Base-by-base conservation (phyloP, 2,113 vertebrate species). In the Oryzias woworae region DNA sequence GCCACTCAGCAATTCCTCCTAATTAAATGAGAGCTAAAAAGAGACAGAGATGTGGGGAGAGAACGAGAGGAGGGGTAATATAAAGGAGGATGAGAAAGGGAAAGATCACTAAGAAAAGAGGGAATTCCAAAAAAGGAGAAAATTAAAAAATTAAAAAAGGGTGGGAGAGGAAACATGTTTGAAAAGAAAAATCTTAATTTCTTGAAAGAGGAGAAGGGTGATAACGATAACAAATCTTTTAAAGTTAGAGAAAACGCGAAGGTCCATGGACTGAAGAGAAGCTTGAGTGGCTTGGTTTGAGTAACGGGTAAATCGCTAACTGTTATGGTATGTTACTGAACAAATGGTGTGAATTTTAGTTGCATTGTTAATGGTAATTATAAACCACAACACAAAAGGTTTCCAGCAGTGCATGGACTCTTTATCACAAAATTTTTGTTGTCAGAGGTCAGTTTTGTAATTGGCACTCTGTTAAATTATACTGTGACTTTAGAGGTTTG, bases 11-110 rank as follows among this genome's bases (percentile, higher is more conserved):
- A 57, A 28, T 48, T 45, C 69, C 10, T 54, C 53, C 60, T 79
- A 81, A 84, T 82, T 69, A 77, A 80, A 81, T 63, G 73, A 58
- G 65, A 58, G 51, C 46, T 44, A 66, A 65, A 60, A 26, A 26
- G 62, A 54, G 24, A 51, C 47, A 26, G 46, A 53, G 61, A 46
- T 14, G 26, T 44, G 61, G 28, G 8, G 20, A 20, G 8, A 52
- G 41, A 17, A 43, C 41, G 22, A 58, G 49, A 4, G 26, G 41
- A 16, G 13, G 46, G 48, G 43, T 41, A 14, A 56, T 42, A 28
- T 20, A 23, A 53, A 22, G 22, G 47, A 44, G 36, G 52, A 53
- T 41, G 36, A 49, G 18, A 51, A 20, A 53, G 58, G 49, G 64
- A 28, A 17, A 49, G 15, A 44, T 10, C 6, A 31, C 14, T 18